Evolutionary conservation across 2,888 invertebrate genomes (phyloP), one percentile per base, ranked within the genome.

Genomic region (Camptogramma bilineatum): DNA sequence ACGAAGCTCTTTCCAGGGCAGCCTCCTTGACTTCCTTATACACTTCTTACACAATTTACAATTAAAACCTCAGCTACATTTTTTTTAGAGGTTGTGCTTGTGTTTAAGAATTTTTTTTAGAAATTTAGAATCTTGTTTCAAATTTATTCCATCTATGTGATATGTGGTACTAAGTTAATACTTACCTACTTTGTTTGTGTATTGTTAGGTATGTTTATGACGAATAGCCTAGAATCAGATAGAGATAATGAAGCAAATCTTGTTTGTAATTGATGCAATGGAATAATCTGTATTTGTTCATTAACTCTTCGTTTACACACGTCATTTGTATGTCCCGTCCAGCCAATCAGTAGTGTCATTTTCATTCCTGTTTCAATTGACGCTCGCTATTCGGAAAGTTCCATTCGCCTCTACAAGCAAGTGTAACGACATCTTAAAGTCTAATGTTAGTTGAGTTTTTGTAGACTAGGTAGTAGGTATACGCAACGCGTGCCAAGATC

Each of bases 401-500:
- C 62, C 63, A 62, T 46, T 47, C 28, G 24, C 28, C 44, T 52
- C 13, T 48, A 60, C 55, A 62, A 55, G 55, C 17, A 16, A 44
- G 72, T 76, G 72, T 73, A 72, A 66, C 67, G 70, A 70, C 71
- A 69, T 73, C 65, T 54, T 62, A 54, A 67, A 69, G 53, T 75
- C 64, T 66, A 65, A 68, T 68, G 66, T 69, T 62, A 68, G 44
- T 46, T 44, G 28, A 59, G 51, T 56, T 69, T 55, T 66, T 47
- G 66, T 61, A 66, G 34, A 59, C 24, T 31, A 47, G 39, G 44
- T 28, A 28, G 2, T n/a, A n/a, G n/a, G n/a, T n/a, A 2, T 56
- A 47, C 47, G 39, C 50, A 59, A 58, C 62, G 51, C 64, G 66
- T 75, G 79, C 78, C 78, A 79, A 80, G 69, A 73, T 63, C 64